phyloP scores from a whole-genome alignment of 1,140 invertebrate genomes.

The Monochamus saltuarius region DNA sequence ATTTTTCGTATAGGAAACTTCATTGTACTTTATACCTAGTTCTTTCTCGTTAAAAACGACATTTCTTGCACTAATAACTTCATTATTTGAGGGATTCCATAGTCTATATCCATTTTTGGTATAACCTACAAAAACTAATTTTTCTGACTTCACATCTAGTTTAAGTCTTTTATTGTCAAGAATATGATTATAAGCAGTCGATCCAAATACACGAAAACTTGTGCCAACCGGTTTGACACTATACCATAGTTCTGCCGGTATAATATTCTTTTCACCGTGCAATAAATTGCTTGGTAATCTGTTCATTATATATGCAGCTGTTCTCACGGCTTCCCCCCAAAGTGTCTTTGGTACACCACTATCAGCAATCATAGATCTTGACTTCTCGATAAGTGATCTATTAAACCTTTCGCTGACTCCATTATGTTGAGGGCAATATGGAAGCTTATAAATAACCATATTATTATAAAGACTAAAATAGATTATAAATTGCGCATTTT shows the following conservation, averaged over 20 bases:
- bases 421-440: conserved; percentile 21
- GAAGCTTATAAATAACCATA: background rate
- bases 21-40: background rate
- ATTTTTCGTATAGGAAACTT: too few species aligned
- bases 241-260: background rate
- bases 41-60: conserved; percentile 5
- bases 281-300: background rate
- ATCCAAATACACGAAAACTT: background rate
- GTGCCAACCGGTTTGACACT: background rate
- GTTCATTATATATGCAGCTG: conserved; percentile 22
- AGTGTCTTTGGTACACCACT: conserved; percentile 9
- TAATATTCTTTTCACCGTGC: background rate
- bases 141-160: background rate
- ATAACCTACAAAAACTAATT: conserved; percentile 4
- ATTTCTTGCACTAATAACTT: conserved; percentile 7
- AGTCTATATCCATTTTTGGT: background rate
- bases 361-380: conserved; percentile 15
- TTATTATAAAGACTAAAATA: too few species aligned
- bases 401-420: conserved; percentile 21
- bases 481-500: too few species aligned
- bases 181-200: background rate
- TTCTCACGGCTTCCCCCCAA: conserved; percentile 15
- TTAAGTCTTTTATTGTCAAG: background rate
- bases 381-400: conserved; percentile 14
- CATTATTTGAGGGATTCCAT: background rate